Base-by-base conservation (phyloP, 2,797 vertebrate species). In the Remorina albescens region DNA sequence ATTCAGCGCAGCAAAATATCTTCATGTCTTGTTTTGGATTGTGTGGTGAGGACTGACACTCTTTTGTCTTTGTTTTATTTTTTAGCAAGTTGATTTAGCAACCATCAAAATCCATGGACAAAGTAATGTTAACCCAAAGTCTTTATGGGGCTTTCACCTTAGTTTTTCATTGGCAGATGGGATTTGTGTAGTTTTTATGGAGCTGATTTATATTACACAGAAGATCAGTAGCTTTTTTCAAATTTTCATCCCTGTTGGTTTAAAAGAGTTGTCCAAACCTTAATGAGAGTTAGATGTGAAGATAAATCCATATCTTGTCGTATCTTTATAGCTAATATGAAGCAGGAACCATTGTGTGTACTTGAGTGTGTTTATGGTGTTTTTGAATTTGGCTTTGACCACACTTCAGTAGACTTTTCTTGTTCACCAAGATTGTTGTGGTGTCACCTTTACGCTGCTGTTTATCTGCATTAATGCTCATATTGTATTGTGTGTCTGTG, bases 371-470 rank as follows among this genome's bases (percentile, higher is more conserved):
- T 55, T 18, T 32, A 16, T 64, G 37, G 21, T 41, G 13, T 18
- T 28, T 2, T 2, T 66, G 36, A 65, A 19, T 41, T 21, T 47
- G 12, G 44, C 13, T 53, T n/a, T 28, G 23, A 25, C 19, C 19
- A 51, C 18, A 13, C 21, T 53, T 5, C 21, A 34, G 34, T 41
- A 9, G 53, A 30, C 69, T 49, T 51, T 15, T 54, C 32, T n/a
- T 55, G 18, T 70, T 32, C 0, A 4, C 15, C 19, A 30, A 26
- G 21, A 28, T 2, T 50, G 56, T 46, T 54, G 25, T 34, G 13
- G n/a, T 61, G 19, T 66, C 50, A 61, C 44, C 34, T 74, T 64
- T 49, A 3, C 13, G 25, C 46, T 18, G 13, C 6, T 56, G 23
- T 42, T 65, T 2, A 5, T 58, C 15, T 41, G 15, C 59, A 25